Evolutionary conservation across 92 coral and sea anemone species (phyloP), one percentile per base, ranked within the genome.

Genomic region (Heliopora coerulea): DNA sequence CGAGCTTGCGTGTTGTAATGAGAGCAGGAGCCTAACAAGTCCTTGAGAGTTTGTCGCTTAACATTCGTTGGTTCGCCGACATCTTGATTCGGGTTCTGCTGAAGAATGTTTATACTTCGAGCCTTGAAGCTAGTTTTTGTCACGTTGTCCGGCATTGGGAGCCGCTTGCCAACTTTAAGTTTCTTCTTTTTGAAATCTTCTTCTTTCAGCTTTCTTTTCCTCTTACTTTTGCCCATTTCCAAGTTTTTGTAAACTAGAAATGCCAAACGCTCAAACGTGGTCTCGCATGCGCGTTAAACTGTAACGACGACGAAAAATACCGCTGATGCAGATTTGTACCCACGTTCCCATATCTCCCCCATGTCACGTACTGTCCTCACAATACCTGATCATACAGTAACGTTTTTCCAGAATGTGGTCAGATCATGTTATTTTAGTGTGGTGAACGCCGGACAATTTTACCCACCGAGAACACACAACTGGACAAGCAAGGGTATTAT

Each of bases 171-270:
- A 39, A 95, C 97, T 57, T 86, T 95, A 2, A 95, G 84, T 84
- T 90, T 95, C 67, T 88, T 87, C 64, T 95, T 95, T 80, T 90
- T 91, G 57, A 95, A 95, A 80, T 95, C 97, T 57, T 86, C 88
- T 42, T 95, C 86, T 40, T 83, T 95, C 17, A 85, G 86, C 73
- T 84, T 91, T 75, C 83, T 88, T 70, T 91, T 95, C 32, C 99
- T 72, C 49, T 88, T 95, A 65, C 81, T 95, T 66, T 90, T 93
- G 18, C 88, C 89, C 99, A 92, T 92, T 48, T 44, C 66, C 34
- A 19, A 32, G 44, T 30, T 42, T 23, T 40, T 19, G 8, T 0
- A 13, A 28, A 15, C 0, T 23, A 25, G 19, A 19, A 35, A 40
- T 29, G 3, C 26, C 25, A 12, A 18, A 30, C 8, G 1, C 54